Evolutionary conservation across 2,888 invertebrate genomes (phyloP).

Genomic region (Ophraella communa): DNA sequence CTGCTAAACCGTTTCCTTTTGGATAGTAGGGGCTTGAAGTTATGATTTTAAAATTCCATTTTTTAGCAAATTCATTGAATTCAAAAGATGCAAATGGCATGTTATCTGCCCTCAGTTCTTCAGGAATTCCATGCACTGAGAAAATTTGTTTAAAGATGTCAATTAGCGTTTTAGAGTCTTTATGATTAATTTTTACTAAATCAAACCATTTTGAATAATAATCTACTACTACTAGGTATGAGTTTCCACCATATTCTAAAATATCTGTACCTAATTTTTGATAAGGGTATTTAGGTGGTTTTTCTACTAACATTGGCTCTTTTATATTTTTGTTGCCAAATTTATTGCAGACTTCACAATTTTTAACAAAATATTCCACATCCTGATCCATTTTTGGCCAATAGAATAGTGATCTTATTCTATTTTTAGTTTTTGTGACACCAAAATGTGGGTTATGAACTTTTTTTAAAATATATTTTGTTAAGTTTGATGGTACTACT

Average conservation of each 20-base stretch:
- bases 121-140: not conserved
- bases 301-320: too few relatives aligned
- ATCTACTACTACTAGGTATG: constrained; percentile 35
- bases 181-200: not conserved
- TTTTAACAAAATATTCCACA: too few relatives aligned
- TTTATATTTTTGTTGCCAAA: too few relatives aligned
- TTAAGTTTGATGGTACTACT: too few relatives aligned
- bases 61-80: not conserved
- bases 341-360: too few relatives aligned
- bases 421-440: too few relatives aligned
- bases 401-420: too few relatives aligned
- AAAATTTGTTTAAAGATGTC: not conserved
- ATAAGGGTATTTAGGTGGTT: too few relatives aligned
- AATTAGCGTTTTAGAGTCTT: not conserved
- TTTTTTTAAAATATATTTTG: too few relatives aligned
- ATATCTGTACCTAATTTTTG: too few relatives aligned
- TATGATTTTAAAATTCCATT: not conserved
- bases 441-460: too few relatives aligned
- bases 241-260: constrained; percentile 23
- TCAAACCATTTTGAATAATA: constrained; percentile 35
- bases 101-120: not conserved
- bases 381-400: too few relatives aligned
- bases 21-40: not conserved
- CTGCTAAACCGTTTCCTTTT: not conserved
- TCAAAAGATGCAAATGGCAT: not conserved